Evolutionary conservation across 2,888 invertebrate genomes (phyloP), one percentile per base, ranked within the genome.

Genomic region (Homarus gammarus): DNA sequence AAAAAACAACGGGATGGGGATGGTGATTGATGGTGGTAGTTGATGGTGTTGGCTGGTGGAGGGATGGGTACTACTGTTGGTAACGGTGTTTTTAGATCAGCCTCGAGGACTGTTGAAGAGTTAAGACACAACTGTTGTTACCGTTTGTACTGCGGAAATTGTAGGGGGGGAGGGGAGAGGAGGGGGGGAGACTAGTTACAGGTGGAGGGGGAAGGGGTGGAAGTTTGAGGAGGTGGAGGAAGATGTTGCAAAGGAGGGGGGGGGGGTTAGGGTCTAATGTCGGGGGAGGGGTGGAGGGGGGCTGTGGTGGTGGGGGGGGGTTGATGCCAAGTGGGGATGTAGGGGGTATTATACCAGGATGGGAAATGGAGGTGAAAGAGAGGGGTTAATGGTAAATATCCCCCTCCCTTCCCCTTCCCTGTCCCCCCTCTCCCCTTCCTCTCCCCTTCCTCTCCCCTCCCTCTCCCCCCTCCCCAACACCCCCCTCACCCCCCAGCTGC

Each of bases 211-310:
- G 56, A n/a, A n/a, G n/a, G n/a, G n/a, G n/a, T n/a, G n/a, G n/a
- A n/a, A n/a, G n/a, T n/a, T n/a, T n/a, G n/a, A n/a, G 44, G 77
- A 77, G 36, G 61, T 27, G 51, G 27, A 40, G 56, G 77, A 70
- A 79, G 22, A 27, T 44, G 49, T n/a, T n/a, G n/a, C n/a, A n/a
- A n/a, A n/a, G 40, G 75, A 85, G 40, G 33, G 31, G n/a, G 38
- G 12, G 15, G n/a, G n/a, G n/a, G n/a, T n/a, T n/a, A 33, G 12
- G 56, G 36, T 6, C 12, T 2, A 27, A 27, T 70, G 3, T 3
- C 3, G n/a, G n/a, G 15, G 22, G 36, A 8, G 31, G n/a, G 18
- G 68, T 5, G 68, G n/a, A 10, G 44, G 44, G n/a, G n/a, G n/a
- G n/a, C n/a, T n/a, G n/a, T n/a, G n/a, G n/a, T n/a, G n/a, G n/a